Conservation (phyloP, 37 sponge, comb jelly and placozoan genomes). For the Theonella swinhoei region DNA sequence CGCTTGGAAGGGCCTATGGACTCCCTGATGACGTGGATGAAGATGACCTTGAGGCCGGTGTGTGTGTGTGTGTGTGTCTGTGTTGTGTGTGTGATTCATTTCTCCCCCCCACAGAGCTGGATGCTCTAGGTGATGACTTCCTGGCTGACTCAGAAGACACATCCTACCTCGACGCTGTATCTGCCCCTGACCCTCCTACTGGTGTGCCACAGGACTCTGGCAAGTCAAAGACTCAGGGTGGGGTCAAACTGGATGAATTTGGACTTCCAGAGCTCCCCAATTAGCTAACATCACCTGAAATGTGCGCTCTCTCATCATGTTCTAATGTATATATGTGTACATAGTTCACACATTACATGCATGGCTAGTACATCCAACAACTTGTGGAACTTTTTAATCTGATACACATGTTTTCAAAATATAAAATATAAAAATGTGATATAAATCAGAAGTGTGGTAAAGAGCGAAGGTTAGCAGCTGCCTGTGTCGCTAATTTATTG, state of each 20-base stretch:
- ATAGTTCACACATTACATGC: too few species aligned
- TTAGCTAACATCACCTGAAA: not conserved
- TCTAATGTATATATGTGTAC: not conserved
- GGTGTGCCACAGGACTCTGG: conserved; percentile 66
- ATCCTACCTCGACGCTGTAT: conserved; percentile 84
- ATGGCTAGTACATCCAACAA: too few species aligned
- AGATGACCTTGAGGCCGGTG: conserved; percentile 97
- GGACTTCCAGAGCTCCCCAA: conserved; percentile 79
- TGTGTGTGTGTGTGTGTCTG: too few species aligned
- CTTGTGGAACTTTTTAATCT: too few species aligned
- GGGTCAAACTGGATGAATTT: conserved; percentile 92
- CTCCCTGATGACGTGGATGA: conserved; percentile 98
- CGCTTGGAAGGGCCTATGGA: conserved; percentile 90
- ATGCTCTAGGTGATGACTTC: conserved; percentile 97
- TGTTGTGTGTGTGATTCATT: too few species aligned
- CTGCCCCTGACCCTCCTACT: conserved; percentile 89
- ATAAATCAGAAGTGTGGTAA: not conserved
- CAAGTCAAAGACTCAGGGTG: conserved; percentile 53
- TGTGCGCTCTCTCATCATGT: not conserved
- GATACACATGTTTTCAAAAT: not conserved
- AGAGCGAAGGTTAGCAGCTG: not conserved
- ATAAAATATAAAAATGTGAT: not conserved
- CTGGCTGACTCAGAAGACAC: conserved; percentile 90
- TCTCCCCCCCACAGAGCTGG: conserved; percentile 79
- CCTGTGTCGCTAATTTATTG: not conserved